These are phyloP conservation scores for Pseudopodoces humilis DNA, from an alignment of 2,113 vertebrate species.

Conservation along the genomic window DNA sequence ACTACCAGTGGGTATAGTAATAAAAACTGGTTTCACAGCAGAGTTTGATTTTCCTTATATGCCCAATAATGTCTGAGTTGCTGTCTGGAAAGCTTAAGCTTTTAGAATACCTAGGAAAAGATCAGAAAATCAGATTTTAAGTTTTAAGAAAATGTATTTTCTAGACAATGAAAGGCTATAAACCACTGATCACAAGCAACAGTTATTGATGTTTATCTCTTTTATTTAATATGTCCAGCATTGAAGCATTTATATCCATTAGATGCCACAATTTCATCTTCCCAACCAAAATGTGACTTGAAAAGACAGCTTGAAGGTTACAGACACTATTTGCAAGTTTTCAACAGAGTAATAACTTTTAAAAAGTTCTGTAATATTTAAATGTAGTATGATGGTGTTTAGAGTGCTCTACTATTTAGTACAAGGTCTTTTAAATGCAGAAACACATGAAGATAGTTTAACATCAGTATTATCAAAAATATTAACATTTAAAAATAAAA, in stretches of 20 bases:
- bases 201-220: background rate
- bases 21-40: background rate
- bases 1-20: background rate
- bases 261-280: background rate
- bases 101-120: background rate
- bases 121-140: background rate
- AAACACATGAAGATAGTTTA: fast-evolving
- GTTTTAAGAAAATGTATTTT: background rate
- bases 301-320: background rate
- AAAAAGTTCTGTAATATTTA: background rate
- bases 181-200: background rate
- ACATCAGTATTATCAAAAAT: background rate
- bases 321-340: background rate
- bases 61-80: background rate
- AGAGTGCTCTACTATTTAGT: background rate
- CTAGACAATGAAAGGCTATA: background rate
- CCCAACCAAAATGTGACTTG: background rate
- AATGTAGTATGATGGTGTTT: background rate
- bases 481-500: background rate
- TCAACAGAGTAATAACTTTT: background rate
- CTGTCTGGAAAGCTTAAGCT: background rate
- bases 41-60: background rate
- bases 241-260: background rate
- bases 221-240: background rate
- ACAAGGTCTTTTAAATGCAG: background rate